These are phyloP conservation scores for Syrmaticus mikado DNA, from an alignment of 2,113 vertebrate genomes.

Conservation along the genomic window DNA sequence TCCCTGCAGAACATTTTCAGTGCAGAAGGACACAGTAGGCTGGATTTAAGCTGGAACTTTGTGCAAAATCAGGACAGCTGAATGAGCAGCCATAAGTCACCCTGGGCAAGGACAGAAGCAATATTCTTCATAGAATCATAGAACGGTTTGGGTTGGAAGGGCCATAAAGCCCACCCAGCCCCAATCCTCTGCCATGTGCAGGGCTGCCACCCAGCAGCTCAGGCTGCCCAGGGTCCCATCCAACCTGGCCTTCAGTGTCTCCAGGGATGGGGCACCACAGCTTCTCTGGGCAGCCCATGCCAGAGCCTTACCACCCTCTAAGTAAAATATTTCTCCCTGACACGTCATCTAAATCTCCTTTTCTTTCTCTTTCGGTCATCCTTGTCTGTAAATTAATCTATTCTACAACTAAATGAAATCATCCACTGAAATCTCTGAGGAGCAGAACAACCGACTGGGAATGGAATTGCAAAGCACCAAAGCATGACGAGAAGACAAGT, in stretches of 20 bases:
- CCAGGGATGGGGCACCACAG: too few species aligned
- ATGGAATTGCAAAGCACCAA: background rate
- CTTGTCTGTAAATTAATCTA: background rate
- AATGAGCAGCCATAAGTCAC: background rate
- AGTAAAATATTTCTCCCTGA: too few species aligned
- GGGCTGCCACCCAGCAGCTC: too few species aligned
- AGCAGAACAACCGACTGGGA: background rate
- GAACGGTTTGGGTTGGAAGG: too few species aligned
- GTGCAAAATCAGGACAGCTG: background rate
- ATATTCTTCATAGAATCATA: background rate
- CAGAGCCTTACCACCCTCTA: too few species aligned
- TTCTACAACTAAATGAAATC: accelerated
- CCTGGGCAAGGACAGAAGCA: background rate
- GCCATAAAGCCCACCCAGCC: too few species aligned
- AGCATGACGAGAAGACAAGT: accelerated
- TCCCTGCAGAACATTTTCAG: background rate
- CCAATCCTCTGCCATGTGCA: too few species aligned
- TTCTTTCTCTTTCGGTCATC: background rate
- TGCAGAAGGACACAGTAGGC: background rate
- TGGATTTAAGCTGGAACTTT: background rate
- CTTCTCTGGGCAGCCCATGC: too few species aligned
- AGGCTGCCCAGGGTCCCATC: too few species aligned
- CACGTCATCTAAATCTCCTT: background rate
- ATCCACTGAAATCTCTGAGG: background rate
- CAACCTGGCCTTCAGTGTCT: too few species aligned